phyloP scores from a whole-genome alignment of 2,888 invertebrate species.

The Achlya flavicornis region DNA sequence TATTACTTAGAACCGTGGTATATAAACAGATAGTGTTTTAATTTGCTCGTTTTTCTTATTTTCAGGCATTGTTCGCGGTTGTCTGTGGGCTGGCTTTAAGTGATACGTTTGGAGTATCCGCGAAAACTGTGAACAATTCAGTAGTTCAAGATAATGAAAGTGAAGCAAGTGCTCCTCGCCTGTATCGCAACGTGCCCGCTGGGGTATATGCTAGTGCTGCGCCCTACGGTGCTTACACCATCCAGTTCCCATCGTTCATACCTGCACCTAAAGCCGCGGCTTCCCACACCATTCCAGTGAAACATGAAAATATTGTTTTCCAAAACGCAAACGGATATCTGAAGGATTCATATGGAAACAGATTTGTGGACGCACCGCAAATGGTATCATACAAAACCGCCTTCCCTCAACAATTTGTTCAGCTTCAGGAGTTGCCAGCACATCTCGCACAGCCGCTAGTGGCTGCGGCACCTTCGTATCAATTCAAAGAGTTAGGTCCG shows the following conservation, averaged over 20 bases:
- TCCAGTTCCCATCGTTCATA: conserved; percentile 57
- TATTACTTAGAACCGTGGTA: neutral
- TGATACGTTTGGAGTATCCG: conserved; percentile 45
- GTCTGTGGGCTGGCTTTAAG: conserved; percentile 59
- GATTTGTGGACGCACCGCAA: conserved; percentile 62
- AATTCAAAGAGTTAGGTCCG: conserved; percentile 55
- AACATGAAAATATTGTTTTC: conserved; percentile 48
- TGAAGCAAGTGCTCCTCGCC: conserved; percentile 62
- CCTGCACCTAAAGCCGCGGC: conserved; percentile 51
- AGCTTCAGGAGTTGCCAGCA: conserved; percentile 69
- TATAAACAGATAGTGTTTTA: conserved; percentile 16
- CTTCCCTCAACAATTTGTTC: conserved; percentile 70
- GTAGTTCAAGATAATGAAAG: conserved; percentile 56
- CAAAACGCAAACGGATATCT: conserved; percentile 60
- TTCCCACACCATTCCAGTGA: conserved; percentile 57
- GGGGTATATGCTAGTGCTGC: conserved; percentile 69
- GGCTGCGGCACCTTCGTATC: conserved; percentile 55
- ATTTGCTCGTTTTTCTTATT: conserved; percentile 35
- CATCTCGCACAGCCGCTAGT: conserved; percentile 71
- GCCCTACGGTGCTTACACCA: conserved; percentile 69
- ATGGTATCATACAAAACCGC: conserved; percentile 59
- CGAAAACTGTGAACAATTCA: conserved; percentile 45
- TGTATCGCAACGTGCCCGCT: conserved; percentile 62
- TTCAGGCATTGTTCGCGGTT: conserved; percentile 61
- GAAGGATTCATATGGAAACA: conserved; percentile 76